Percentiles rank a stretch among this genome's conserved stretches.
Evolutionary conservation across 2,797 vertebrate species (phyloP).

Genomic region (Sebastes kiyomatsui): DNA sequence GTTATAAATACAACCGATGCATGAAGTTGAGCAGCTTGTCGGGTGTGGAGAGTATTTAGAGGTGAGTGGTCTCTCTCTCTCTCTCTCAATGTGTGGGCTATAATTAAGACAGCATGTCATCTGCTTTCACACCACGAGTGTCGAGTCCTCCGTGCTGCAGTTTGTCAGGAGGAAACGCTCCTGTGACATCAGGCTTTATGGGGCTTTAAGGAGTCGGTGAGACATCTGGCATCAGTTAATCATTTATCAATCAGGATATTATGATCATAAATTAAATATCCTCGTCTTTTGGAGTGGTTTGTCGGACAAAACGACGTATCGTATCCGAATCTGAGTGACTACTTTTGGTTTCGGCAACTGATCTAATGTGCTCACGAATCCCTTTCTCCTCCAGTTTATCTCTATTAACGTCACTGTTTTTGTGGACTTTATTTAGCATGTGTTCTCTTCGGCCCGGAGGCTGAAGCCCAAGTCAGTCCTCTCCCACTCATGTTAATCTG

Average conservation of each 20-base stretch:
- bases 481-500: too few species aligned
- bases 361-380: too few species aligned
- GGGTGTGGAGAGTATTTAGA: not conserved
- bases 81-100: constrained; percentile 33
- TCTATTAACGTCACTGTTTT: too few species aligned
- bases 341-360: too few species aligned
- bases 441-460: too few species aligned
- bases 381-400: too few species aligned
- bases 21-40: constrained; percentile 1
- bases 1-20: not conserved
- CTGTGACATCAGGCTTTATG: not conserved
- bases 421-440: too few species aligned
- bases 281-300: rapidly evolving
- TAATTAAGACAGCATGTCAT: constrained; percentile 43
- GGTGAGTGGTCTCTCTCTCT: not conserved
- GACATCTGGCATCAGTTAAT: not conserved
- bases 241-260: not conserved
- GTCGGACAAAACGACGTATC: not conserved
- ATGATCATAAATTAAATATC: rapidly evolving
- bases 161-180: constrained; percentile 21
- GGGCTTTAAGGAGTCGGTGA: not conserved
- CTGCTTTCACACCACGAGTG: constrained; percentile 1
- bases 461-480: too few species aligned
- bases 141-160: not conserved
- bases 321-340: too few species aligned